These are phyloP conservation scores for Pardosa pseudoannulata DNA, from an alignment of 2,888 invertebrate genomes.

Conservation along the genomic window DNA sequence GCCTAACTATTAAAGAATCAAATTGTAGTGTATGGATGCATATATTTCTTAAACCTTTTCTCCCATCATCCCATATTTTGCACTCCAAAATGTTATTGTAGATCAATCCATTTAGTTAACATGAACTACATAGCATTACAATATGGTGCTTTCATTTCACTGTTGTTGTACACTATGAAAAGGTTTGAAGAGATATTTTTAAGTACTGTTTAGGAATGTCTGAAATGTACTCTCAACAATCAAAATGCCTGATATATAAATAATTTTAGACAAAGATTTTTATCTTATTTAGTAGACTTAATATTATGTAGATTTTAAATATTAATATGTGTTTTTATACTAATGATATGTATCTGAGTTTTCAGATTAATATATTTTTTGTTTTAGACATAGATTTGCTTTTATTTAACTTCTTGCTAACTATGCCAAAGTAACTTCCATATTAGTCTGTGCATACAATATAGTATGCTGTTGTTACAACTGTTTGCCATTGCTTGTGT, in stretches of 20 bases:
- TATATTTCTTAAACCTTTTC: neutral
- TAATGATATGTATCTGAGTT: neutral
- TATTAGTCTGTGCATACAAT: neutral
- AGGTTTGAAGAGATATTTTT: neutral
- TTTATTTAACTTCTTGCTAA: neutral
- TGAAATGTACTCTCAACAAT: too few species aligned
- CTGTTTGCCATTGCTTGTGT: neutral
- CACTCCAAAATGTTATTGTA: too few species aligned
- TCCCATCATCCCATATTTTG: neutral
- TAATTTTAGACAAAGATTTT: neutral
- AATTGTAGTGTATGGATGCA: neutral
- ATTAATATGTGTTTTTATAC: neutral
- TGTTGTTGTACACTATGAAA: neutral
- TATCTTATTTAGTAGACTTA: neutral
- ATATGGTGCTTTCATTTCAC: neutral
- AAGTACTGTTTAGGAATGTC: too few species aligned
- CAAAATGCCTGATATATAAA: too few species aligned
- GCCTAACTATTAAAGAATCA: neutral
- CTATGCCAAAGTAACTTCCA: neutral
- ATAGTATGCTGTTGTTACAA: neutral
- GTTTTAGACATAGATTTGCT: neutral
- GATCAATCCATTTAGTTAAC: too few species aligned
- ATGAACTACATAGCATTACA: too few species aligned
- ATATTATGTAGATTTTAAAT: neutral
- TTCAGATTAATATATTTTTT: neutral